These are phyloP conservation scores for Dendrocopos noguchii DNA, from an alignment of 2,113 vertebrate species.

Conservation along the genomic window DNA sequence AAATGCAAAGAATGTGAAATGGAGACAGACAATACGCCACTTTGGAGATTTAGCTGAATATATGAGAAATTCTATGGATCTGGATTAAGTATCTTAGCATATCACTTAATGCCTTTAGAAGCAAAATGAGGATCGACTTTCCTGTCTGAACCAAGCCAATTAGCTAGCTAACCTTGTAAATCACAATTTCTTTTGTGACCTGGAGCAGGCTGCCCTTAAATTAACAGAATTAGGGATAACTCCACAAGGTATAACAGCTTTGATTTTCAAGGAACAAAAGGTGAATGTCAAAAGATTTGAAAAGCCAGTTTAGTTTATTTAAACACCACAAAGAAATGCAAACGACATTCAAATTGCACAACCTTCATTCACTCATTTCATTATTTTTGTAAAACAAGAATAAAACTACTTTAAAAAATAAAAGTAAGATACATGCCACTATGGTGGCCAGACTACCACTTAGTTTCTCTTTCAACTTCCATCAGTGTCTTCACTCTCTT, in stretches of 20 bases:
- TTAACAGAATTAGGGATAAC: not conserved
- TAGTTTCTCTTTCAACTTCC: not conserved
- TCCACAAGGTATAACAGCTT: not conserved
- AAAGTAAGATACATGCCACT: not conserved
- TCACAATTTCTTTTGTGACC: slow-evolving; percentile 30
- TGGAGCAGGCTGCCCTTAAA: slow-evolving; percentile 24
- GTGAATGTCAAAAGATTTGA: not conserved
- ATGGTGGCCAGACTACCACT: not conserved
- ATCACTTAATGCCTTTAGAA: slow-evolving; percentile 15
- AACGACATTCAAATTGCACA: not conserved
- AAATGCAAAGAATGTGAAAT: slow-evolving; percentile 40
- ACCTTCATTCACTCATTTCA: not conserved
- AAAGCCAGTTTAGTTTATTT: not conserved
- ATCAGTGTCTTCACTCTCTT: too few relatives aligned
- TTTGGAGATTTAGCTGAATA: not conserved
- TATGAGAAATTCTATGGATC: not conserved
- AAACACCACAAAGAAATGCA: not conserved
- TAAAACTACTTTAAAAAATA: not conserved
- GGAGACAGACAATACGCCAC: slow-evolving; percentile 1
- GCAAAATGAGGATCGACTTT: slow-evolving; percentile 30
- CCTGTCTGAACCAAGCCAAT: slow-evolving; percentile 2
- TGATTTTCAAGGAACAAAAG: not conserved
- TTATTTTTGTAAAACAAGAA: not conserved
- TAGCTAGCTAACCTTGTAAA: slow-evolving; percentile 39
- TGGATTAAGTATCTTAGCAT: slow-evolving; percentile 6